A percentile compares a stretch with the other conserved stretches of the same genome.
phyloP scores from a whole-genome alignment of 1,140 invertebrate genomes.

The Ips typographus region DNA sequence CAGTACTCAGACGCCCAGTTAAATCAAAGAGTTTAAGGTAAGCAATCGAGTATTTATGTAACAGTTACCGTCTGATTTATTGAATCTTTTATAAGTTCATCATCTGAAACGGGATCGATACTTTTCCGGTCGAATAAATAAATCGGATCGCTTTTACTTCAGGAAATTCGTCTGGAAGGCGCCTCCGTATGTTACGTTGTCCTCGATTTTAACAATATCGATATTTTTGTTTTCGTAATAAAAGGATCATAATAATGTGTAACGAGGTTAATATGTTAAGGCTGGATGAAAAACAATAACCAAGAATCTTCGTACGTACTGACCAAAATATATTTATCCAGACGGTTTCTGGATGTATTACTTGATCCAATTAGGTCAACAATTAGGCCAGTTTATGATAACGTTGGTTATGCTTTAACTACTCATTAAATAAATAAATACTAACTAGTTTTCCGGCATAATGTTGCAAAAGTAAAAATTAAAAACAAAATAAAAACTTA shows the following conservation, averaged over 20 bases:
- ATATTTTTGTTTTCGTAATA: neutral
- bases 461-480: too few species aligned
- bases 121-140: conserved; percentile 11
- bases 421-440: too few species aligned
- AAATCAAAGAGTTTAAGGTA: conserved; percentile 7
- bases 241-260: neutral
- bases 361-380: too few species aligned
- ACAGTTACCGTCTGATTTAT: conserved; percentile 11
- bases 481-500: too few species aligned
- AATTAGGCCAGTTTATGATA: too few species aligned
- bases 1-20: neutral
- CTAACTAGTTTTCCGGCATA: too few species aligned
- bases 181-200: neutral
- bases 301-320: too few species aligned
- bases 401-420: too few species aligned
- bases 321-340: too few species aligned
- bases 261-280: conserved; percentile 3
- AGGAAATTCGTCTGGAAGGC: neutral
- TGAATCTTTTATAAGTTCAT: conserved; percentile 11
- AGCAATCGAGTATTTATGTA: conserved; percentile 13
- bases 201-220: neutral
- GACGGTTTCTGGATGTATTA: too few species aligned
- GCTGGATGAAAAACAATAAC: neutral
- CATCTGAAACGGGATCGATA: conserved; percentile 4
- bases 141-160: neutral